phyloP scores from a whole-genome alignment of 2,888 invertebrate species.

The Coronaproctus castanopsis region DNA sequence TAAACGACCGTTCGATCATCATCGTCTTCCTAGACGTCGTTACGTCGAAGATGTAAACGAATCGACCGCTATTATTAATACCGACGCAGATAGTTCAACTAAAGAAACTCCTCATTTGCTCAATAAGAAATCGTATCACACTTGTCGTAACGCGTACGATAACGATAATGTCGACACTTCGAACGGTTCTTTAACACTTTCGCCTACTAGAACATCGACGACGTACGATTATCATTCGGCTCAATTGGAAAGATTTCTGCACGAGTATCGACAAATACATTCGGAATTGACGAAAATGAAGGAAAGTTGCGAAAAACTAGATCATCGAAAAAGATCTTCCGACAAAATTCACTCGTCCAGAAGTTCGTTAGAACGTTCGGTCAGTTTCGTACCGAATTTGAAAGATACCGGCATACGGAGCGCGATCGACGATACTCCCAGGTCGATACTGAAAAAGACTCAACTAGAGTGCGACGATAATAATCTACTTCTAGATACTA shows the following conservation, averaged over 20 bases:
- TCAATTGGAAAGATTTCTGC: slow-evolving; percentile 54
- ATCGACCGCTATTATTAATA: too few species aligned
- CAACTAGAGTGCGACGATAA: slow-evolving; percentile 23
- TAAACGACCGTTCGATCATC: too few species aligned
- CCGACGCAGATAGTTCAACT: too few species aligned
- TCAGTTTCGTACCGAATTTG: slow-evolving; percentile 11
- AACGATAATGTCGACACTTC: not conserved
- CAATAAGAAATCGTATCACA: slow-evolving; percentile 1
- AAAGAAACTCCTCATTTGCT: slow-evolving; percentile 21
- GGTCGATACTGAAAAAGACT: slow-evolving; percentile 37
- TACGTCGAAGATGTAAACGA: too few species aligned
- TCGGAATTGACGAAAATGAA: slow-evolving; percentile 62
- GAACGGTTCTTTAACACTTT: slow-evolving; percentile 1
- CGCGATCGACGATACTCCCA: slow-evolving; percentile 29
- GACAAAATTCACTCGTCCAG: slow-evolving; percentile 20
- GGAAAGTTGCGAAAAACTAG: slow-evolving; percentile 48
- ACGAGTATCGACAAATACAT: slow-evolving; percentile 55
- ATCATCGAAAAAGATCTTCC: slow-evolving; percentile 28
- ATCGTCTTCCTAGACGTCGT: too few species aligned
- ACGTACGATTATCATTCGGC: slow-evolving; percentile 58
- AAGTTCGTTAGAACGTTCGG: slow-evolving; percentile 11
- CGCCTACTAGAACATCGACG: slow-evolving; percentile 28
- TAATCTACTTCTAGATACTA: too few species aligned
- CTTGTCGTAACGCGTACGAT: not conserved
- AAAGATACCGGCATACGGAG: slow-evolving; percentile 4